A percentile compares a stretch with the other conserved stretches of the same genome.
Conservation (phyloP, 1,140 invertebrate species). For the Prorops nasuta region DNA sequence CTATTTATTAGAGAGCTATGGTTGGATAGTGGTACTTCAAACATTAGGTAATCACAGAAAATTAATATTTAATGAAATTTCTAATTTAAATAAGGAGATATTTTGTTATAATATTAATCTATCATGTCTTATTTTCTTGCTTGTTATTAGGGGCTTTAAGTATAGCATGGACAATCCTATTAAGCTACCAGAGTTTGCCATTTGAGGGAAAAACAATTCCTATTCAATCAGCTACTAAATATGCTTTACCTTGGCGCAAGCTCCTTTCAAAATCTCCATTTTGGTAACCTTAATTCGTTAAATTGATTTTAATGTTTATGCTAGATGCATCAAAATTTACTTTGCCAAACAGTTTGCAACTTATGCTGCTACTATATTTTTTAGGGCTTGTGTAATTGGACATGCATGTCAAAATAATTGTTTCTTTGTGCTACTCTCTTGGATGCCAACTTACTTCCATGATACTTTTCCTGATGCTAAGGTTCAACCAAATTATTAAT, state of each 20-base stretch:
- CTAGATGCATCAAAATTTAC: neutral
- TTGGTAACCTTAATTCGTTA: slow-evolving; percentile 48
- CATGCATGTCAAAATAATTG: slow-evolving; percentile 77
- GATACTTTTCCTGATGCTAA: slow-evolving; percentile 70
- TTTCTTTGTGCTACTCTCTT: slow-evolving; percentile 73
- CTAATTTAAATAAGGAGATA: neutral
- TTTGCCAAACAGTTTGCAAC: no score
- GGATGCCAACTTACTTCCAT: slow-evolving; percentile 77
- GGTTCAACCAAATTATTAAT: slow-evolving; percentile 27
- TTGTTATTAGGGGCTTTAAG: slow-evolving; percentile 61
- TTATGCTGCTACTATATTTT: no score
- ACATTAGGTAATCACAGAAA: slow-evolving; percentile 58
- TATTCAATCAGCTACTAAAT: slow-evolving; percentile 32
- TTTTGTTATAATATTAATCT: slow-evolving; percentile 4
- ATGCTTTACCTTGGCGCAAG: slow-evolving; percentile 58
- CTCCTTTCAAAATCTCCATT: slow-evolving; percentile 62
- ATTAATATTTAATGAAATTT: no score
- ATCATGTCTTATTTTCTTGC: slow-evolving; percentile 8
- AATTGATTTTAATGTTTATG: no score
- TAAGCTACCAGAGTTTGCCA: slow-evolving; percentile 55
- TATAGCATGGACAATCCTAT: slow-evolving; percentile 57
- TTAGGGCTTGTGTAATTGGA: slow-evolving; percentile 68
- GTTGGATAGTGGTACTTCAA: slow-evolving; percentile 70
- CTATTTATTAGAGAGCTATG: slow-evolving; percentile 65
- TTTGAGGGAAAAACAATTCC: slow-evolving; percentile 34